These are phyloP conservation scores for Myocastor coypus DNA, from an alignment of 2,113 vertebrate species.

Conservation along the genomic window DNA sequence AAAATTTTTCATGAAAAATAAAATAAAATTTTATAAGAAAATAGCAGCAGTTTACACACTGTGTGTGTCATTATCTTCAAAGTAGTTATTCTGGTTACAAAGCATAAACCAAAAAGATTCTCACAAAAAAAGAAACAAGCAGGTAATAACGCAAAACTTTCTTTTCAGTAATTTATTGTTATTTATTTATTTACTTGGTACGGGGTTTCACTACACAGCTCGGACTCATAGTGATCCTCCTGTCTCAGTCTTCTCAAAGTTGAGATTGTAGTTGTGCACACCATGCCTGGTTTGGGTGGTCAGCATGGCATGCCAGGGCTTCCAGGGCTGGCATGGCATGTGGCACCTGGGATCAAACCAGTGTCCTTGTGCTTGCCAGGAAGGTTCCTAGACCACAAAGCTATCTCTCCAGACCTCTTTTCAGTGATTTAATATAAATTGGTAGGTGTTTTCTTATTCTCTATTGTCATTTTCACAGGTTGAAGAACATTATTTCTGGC, in stretches of 20 bases:
- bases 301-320: no score
- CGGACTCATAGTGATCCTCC: no score
- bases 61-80: not conserved
- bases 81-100: not conserved
- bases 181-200: no score
- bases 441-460: not conserved
- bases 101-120: not conserved
- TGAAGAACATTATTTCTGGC: not conserved
- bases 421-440: not conserved
- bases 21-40: not conserved
- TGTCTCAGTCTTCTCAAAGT: no score
- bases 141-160: not conserved
- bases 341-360: no score
- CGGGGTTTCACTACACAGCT: no score
- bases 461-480: not conserved
- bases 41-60: not conserved
- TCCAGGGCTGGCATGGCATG: no score
- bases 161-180: not conserved
- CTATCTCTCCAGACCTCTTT: no score
- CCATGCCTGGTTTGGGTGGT: no score
- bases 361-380: no score
- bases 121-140: not conserved
- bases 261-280: no score
- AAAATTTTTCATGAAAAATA: not conserved
- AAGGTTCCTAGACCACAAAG: no score